Evolutionary conservation across 1,140 invertebrate species (phyloP).

Genomic region (Heliconius hewitsoni): DNA sequence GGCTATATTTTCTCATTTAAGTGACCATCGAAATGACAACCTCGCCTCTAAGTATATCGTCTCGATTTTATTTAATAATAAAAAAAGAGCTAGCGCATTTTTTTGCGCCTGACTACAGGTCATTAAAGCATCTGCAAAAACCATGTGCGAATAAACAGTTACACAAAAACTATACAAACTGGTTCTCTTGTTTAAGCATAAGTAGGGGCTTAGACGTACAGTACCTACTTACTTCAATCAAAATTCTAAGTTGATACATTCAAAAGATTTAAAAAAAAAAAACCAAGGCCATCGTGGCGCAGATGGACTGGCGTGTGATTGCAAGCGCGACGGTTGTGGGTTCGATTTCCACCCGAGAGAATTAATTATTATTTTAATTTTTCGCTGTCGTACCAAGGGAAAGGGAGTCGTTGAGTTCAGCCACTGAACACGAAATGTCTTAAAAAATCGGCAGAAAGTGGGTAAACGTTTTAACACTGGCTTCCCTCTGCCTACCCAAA

Average conservation of each 20-base stretch:
- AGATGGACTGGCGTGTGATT: too few species aligned
- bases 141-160: slow-evolving; percentile 9
- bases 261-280: not conserved
- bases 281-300: too few species aligned
- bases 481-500: too few species aligned
- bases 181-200: not conserved
- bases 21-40: not conserved
- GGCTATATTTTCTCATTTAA: not conserved
- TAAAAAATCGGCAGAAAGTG: not conserved
- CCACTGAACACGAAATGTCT: too few species aligned
- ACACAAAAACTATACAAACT: not conserved
- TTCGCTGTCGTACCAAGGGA: too few species aligned
- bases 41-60: not conserved
- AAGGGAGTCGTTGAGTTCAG: too few species aligned
- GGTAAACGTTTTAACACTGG: too few species aligned
- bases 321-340: too few species aligned
- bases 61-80: not conserved
- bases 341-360: too few species aligned
- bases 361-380: too few species aligned
- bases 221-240: not conserved
- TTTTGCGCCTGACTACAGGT: not conserved
- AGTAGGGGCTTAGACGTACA: not conserved
- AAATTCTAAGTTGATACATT: slow-evolving; percentile 1
- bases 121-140: slow-evolving; percentile 5
- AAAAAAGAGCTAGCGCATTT: not conserved